phyloP scores from a whole-genome alignment of 1,140 invertebrate genomes.

The Lamellibrachia luymesi region DNA sequence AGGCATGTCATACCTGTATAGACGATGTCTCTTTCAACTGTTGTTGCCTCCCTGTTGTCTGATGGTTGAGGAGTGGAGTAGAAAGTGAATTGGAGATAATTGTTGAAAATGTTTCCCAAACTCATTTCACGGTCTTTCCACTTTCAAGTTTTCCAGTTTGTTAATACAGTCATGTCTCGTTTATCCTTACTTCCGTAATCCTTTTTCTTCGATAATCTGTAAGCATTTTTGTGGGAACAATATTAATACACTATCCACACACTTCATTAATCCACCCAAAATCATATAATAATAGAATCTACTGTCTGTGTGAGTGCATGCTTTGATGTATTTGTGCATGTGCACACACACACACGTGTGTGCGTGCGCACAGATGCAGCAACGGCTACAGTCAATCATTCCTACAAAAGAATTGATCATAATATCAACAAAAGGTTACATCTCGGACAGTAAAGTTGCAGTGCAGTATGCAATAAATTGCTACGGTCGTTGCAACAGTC shows the following conservation, averaged over 20 bases:
- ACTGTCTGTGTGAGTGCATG: background rate
- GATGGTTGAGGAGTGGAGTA: background rate
- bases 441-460: background rate
- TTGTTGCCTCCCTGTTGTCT: background rate
- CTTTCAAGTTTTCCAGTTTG: too few species aligned
- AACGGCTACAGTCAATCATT: background rate
- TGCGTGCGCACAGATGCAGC: background rate
- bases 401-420: background rate
- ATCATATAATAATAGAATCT: background rate
- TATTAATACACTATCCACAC: too few species aligned
- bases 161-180: too few species aligned
- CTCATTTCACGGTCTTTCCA: background rate
- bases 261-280: background rate
- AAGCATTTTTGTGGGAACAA: too few species aligned
- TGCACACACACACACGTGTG: background rate
- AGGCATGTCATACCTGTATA: background rate
- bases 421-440: background rate
- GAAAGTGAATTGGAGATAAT: background rate
- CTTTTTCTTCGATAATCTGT: too few species aligned
- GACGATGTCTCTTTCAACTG: background rate
- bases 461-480: background rate
- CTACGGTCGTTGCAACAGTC: background rate
- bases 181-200: too few species aligned
- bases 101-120: background rate
- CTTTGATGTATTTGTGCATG: background rate